Percentiles rank a stretch among this genome's conserved stretches.
These are phyloP conservation scores for Pyrrhosoma nymphula DNA, from an alignment of 2,888 invertebrate genomes.

Conservation along the genomic window DNA sequence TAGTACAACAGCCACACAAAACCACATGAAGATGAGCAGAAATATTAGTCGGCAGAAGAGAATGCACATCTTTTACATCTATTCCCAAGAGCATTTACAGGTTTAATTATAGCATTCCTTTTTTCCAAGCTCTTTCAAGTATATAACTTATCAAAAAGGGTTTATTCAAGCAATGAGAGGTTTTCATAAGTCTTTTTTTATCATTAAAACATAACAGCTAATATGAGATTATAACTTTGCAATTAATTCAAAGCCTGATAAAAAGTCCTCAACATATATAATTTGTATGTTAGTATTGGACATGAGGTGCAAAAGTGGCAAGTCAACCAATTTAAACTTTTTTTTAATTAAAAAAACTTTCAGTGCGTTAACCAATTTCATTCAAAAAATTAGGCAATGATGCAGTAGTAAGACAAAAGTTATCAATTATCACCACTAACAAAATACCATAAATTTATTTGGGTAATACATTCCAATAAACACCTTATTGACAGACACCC, in stretches of 20 bases:
- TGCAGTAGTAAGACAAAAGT: background rate
- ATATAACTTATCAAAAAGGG: background rate
- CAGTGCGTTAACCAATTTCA: background rate
- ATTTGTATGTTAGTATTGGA: background rate
- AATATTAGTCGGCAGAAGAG: constrained; percentile 57
- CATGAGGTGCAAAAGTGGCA: no score
- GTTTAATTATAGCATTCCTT: background rate
- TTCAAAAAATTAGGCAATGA: background rate
- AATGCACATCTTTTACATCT: constrained; percentile 60
- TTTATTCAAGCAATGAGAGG: background rate
- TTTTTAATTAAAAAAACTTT: no score
- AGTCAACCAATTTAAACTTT: no score
- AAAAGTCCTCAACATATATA: background rate
- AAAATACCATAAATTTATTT: no score
- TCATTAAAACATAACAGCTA: background rate
- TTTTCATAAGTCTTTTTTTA: background rate
- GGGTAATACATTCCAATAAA: no score
- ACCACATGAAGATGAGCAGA: constrained; percentile 58
- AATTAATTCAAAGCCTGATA: background rate
- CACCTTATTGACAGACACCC: no score
- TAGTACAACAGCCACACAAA: constrained; percentile 62
- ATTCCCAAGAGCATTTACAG: background rate
- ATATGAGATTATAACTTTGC: background rate
- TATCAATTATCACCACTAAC: background rate
- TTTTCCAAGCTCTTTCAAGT: background rate